Evolutionary conservation across 92 coral and sea anemone species (phyloP), one percentile per base, ranked within the genome.

Genomic region (Montipora capitata): DNA sequence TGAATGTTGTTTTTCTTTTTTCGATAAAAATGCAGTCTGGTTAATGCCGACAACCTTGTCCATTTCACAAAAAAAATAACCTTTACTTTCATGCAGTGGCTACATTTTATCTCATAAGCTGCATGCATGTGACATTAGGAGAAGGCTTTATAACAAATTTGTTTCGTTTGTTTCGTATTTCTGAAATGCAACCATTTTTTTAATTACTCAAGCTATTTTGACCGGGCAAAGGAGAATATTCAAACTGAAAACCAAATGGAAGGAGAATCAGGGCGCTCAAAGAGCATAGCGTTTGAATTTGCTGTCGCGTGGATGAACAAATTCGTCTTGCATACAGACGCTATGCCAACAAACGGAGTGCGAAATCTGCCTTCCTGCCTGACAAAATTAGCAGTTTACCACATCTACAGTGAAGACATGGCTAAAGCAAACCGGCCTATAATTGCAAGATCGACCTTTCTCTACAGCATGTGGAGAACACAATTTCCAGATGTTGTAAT

Each of bases 381-480:
- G n/a, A 62, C 86, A 17, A 92, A 87, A 16, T 16, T 75, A 5
- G 69, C 72, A 0, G 56, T 91, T 0, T 63, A 77, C 40, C 35
- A 51, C 13, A 66, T 92, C 17, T 91, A 86, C n/a, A 75, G 12
- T 16, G 95, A 88, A 16, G 79, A 92, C 16, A 42, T 79, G 81
- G 38, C 39, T 6, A 70, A 40, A 7, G 79, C 83, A 1, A 38
- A 67, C 42, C 39, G 43, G 4, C 78, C 56, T 0, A 13, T 41
- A 0, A 2, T 92, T 0, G 52, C 75, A 10, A 7, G 40, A 18
- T 58, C 86, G 0, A 82, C 68, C 20, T 92, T 92, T 72, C 16
- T 91, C 3, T 51, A 91, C 81, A 52, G 44, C 10, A 75, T 91
- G 91, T 91, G 91, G 94, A 82, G 65, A 49, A 57, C 16, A 17